Conservation (phyloP, 2,888 invertebrate genomes). For the Drosophila affinis region DNA sequence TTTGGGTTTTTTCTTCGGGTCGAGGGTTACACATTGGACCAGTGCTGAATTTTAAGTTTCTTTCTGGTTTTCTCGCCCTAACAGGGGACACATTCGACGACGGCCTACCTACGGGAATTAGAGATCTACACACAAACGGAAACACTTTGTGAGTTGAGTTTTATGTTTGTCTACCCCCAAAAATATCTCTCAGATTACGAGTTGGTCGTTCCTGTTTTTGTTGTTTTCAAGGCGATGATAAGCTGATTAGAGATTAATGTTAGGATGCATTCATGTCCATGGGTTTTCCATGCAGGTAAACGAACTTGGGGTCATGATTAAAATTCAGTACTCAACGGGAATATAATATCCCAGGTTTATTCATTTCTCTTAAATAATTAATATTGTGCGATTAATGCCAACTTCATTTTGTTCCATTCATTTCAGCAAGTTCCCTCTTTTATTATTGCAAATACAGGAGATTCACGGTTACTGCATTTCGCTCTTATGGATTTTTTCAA, state of each 20-base stretch:
- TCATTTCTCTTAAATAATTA: neutral
- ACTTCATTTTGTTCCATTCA: too few relatives aligned
- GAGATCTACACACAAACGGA: conserved; percentile 2
- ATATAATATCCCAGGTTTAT: neutral
- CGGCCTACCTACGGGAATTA: conserved; percentile 19
- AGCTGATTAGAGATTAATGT: conserved; percentile 31
- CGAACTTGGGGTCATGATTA: neutral
- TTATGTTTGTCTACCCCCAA: conserved; percentile 29
- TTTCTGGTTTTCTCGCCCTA: conserved; percentile 27
- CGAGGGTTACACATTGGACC: neutral
- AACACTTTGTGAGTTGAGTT: conserved; percentile 21
- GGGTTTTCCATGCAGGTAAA: neutral
- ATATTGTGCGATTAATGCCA: neutral
- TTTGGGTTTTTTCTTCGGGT: conserved; percentile 15
- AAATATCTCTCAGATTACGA: conserved; percentile 30
- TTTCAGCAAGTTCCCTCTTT: too few relatives aligned
- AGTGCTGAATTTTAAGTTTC: conserved; percentile 13
- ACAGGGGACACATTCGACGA: neutral
- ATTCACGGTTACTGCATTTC: neutral
- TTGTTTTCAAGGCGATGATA: conserved; percentile 12
- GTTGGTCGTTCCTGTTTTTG: conserved; percentile 13
- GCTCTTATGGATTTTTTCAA: too few relatives aligned
- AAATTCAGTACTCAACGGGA: neutral
- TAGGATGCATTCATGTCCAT: neutral
- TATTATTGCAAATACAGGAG: neutral